Base-by-base conservation (phyloP, 2,888 invertebrate species). In the Drosophila aldrichi region DNA sequence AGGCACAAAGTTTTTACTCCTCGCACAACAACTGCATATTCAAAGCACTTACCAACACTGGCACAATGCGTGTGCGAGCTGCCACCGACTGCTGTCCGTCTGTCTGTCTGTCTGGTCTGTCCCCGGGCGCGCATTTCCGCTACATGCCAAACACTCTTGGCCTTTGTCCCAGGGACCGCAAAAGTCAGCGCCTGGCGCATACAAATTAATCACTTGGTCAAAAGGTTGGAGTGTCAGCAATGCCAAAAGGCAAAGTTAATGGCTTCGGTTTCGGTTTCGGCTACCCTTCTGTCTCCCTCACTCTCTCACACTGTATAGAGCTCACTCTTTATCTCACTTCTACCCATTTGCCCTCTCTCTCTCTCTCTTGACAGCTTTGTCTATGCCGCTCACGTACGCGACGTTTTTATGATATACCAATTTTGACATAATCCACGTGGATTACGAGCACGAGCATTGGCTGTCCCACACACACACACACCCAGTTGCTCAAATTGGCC, bases 351-450 rank as follows among this genome's bases (percentile, higher is more conserved):
- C n/a, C n/a, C 32, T 32, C 32, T 10, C 32, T 32, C 32, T 36
- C 25, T 2, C 34, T 9, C 51, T 43, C n/a, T 25, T 56, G 51
- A 58, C 75, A 64, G 56, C 60, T 65, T 83, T 75, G 59, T 54
- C 29, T 36, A 81, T 82, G 64, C 81, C 16, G 40, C 79, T 86
- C 90, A 91, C 90, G 90, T 91, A 90, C 85, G 74, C 86, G 82
- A 89, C 91, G 90, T 90, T 89, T 90, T 89, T 91, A 90, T 91
- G 90, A 91, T 91, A 91, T 91, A 91, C 91, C 90, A 89, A 90
- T 91, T 90, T 87, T 89, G 88, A 88, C 89, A 90, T 90, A 90
- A 90, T 90, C 91, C 91, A 88, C 85, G 79, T 78, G 88, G 88
- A 88, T 89, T 89, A 84, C 88, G 77, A 82, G 60, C 70, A 77